Evolutionary conservation across 2,888 invertebrate species (phyloP), one percentile per base, ranked within the genome.

Genomic region (Electrophaes corylata): DNA sequence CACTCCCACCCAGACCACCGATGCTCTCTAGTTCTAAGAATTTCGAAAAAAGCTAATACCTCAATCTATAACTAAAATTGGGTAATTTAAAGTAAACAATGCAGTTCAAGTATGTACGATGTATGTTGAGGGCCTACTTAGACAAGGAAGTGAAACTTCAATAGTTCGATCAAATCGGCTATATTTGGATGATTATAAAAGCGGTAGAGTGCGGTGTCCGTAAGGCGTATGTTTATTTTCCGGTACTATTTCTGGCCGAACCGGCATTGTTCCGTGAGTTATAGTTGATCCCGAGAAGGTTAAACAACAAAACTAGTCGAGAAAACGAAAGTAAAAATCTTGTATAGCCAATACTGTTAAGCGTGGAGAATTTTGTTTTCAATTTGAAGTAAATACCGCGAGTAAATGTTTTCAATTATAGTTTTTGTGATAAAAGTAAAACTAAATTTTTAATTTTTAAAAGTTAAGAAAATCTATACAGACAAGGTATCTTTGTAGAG

Each of bases 201-300:
- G 67, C 65, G 62, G 64, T 49, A 65, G 69, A 74, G 73, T 67
- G 71, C 73, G 76, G 73, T 78, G 75, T 74, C 73, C 77, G 78
- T 69, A 65, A 70, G 67, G 67, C 71, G 72, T 74, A 55, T 83
- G 87, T 88, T 87, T 87, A 81, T 84, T 82, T 83, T 84, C 77
- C 75, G 73, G 62, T 69, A 84, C 81, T 90, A 91, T 91, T 91
- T 83, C 81, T 86, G 84, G 79, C 78, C 75, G 66, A 55, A 61
- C 77, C 76, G 81, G 83, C 82, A 87, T 88, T 89, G 88, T 87
- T 84, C 72, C 75, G 75, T 82, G 86, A 88, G 76, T 84, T 88
- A 88, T 81, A 70, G 79, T 76, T 77, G 71, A 73, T 66, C 70
- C 67, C 70, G 62, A 75, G 79, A 79, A 83, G 83, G 84, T 83